A percentile compares a stretch with the other conserved stretches of the same genome.
Evolutionary conservation across 2,888 invertebrate species (phyloP).

Genomic region (Caenorhabditis wallacei): DNA sequence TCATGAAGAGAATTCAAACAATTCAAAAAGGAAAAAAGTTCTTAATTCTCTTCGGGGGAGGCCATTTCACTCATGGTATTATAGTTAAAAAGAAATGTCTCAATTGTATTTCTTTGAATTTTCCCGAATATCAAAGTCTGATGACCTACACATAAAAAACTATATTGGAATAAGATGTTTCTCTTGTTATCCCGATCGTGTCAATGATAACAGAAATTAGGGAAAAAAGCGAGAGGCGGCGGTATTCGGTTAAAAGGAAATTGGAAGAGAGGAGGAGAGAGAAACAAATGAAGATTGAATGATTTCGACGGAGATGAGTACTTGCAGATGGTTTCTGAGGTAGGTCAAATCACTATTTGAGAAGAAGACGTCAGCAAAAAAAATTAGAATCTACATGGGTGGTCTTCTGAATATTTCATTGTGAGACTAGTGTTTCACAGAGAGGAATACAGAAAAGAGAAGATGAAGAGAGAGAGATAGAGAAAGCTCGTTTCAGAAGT

Average conservation of each 20-base stretch:
- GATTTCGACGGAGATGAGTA: constrained; percentile 20
- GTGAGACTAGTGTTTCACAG: too few species aligned
- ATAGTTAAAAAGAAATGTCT: too few species aligned
- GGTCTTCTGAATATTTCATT: too few species aligned
- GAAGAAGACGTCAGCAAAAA: too few species aligned
- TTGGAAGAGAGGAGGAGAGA: not conserved
- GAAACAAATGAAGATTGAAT: constrained; percentile 39
- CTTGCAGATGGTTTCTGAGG: constrained; percentile 5
- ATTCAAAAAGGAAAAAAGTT: too few species aligned
- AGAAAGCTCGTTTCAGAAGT: too few species aligned
- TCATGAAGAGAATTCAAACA: constrained; percentile 24
- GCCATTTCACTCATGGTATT: constrained; percentile 4
- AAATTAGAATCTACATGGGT: not conserved
- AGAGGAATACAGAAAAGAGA: too few species aligned
- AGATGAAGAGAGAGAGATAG: too few species aligned
- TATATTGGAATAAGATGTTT: not conserved
- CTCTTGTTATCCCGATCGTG: constrained; percentile 29
- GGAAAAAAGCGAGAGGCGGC: not conserved
- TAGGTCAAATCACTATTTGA: not conserved
- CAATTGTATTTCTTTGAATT: not conserved
- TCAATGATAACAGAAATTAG: constrained; percentile 23
- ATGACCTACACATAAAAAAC: constrained; percentile 24
- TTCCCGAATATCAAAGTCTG: not conserved
- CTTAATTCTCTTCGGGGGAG: not conserved
- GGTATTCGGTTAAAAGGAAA: constrained; percentile 31